Evolutionary conservation across 2,888 invertebrate genomes (phyloP), one percentile per base, ranked within the genome.

Genomic region (Hylaea fasciaria): DNA sequence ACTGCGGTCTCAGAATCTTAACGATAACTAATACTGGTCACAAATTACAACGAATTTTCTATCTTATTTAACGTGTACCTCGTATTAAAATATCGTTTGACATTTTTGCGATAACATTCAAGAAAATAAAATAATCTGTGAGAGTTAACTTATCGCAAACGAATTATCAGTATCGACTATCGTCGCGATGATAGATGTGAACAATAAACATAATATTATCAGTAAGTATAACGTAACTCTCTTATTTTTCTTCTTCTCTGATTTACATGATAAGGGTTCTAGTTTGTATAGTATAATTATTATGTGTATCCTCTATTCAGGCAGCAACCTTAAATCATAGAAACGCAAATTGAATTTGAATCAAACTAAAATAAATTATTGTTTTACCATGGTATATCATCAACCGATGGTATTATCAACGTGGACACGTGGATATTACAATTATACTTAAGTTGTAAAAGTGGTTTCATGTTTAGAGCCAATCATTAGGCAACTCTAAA

Each of bases 141-240:
- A 78, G 74, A 81, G 77, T 76, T 69, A 62, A 62, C 62, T 78
- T 85, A 86, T 87, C 84, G 59, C 63, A 60, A 74, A 72, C 75
- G 70, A 71, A 76, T 81, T 40, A 87, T 88, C 85, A 79, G 65
- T 80, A 82, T 82, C 77, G 86, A 88, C 71, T 87, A 86, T 85
- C 85, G 76, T 73, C 78, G 79, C 78, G 76, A 72, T 64, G 82
- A 86, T 85, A 86, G 74, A 71, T 69, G 62, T 68, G 62, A 73
- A 77, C 72, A 72, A 76, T 74, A 71, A 72, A 72, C 32, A 32
- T 32, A 32, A 28, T 28, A 28, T 28, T 71, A 69, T n/a, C n/a
- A n/a, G n/a, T 70, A 71, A 75, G 73, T 74, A 73, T 70, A 68
- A 69, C 62, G 55, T 63, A 74, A 64, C 71, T 69, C 29, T 76